Evolutionary conservation across 1,140 invertebrate species (phyloP), one percentile per base, ranked within the genome.

Genomic region (Zaprionus taronus): DNA sequence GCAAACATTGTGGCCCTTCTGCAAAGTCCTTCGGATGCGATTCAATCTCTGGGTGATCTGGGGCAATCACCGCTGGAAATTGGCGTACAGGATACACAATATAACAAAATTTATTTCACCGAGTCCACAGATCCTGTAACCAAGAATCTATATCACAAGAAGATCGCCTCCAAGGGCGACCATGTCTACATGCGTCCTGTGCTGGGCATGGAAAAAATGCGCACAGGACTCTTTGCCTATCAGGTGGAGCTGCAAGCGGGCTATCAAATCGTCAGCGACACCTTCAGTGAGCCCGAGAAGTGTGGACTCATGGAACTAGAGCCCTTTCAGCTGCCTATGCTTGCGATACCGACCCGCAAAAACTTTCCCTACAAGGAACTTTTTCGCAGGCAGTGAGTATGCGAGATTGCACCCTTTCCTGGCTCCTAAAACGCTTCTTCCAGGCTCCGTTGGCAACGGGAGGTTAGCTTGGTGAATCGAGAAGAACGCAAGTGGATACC

Each of bases 1-100:
- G 95, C 94, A 0, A 95, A 94, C 83, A 94, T 95, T 64, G 95
- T 95, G 44, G 94, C 94, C 3, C 92, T 95, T 57, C 87, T 95
- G 58, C 95, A 95, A 80, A 94, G 94, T 55, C 94, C 94, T 2
- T 94, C 94, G 69, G 87, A 93, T 70, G 93, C 94, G 7, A 93
- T 95, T 31, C 92, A 83, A 17, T 94, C 94, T 22, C 85, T 95
- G 53, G 91, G 67, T 11, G 94, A 95, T 84, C 92, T 95, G 5
- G 89, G 93, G 0, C 87, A 93, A 56, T 95, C 94, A 0, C 93
- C 94, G 0, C 91, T 95, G 72, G 91, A 91, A 28, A 85, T 95
- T 24, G 94, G 94, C 7, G 93, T 94, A 2, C 94, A 95, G 80
- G 94, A 95, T 41, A 94, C 94, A 4, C 94, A 93, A 0, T 95